Conservation (phyloP, 2,797 vertebrate genomes). For the Gambusia yucatana region DNA sequence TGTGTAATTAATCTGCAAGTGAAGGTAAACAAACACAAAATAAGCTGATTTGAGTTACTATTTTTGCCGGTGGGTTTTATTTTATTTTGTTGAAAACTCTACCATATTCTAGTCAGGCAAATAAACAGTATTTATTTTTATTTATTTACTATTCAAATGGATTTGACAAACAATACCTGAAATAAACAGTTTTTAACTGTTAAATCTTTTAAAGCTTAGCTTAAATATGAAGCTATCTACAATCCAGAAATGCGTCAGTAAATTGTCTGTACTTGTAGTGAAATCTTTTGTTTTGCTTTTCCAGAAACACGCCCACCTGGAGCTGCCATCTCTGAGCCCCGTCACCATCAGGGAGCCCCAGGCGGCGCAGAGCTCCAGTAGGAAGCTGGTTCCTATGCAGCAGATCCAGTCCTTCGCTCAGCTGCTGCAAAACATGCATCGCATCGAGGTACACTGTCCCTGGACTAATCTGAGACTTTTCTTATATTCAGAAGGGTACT, state of each 20-base stretch:
- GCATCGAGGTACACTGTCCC: constrained; percentile 86
- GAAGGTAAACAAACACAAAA: too few species aligned
- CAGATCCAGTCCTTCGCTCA: constrained; percentile 86
- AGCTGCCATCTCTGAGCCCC: constrained; percentile 67
- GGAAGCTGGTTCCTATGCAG: constrained; percentile 81
- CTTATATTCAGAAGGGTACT: background rate
- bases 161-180: background rate
- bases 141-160: too few species aligned
- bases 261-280: background rate
- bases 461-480: background rate
- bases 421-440: constrained; percentile 88
- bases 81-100: too few species aligned
- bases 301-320: constrained; percentile 87
- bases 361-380: constrained; percentile 35
- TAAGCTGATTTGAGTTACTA: too few species aligned
- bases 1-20: too few species aligned
- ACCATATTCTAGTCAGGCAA: too few species aligned
- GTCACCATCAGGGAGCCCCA: constrained; percentile 43
- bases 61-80: too few species aligned
- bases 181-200: background rate
- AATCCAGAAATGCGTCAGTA: background rate
- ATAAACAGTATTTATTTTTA: background rate
- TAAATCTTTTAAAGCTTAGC: background rate
- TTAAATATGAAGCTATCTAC: background rate
- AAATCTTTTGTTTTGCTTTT: constrained; percentile 5